Conservation (phyloP, 2,113 vertebrate genomes). For the Phoenicopterus ruber region DNA sequence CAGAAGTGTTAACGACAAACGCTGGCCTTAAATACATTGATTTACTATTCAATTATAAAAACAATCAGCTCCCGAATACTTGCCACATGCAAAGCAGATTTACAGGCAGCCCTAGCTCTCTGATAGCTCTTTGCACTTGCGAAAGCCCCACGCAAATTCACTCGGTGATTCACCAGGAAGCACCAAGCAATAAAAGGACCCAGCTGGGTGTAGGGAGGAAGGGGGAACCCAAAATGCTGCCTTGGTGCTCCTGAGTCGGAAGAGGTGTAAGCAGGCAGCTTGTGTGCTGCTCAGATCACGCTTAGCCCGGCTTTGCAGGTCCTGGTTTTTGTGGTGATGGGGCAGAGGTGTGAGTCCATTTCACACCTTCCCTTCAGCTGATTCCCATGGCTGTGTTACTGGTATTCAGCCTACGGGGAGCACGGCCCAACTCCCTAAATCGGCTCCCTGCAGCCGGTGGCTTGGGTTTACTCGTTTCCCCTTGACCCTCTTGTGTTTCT, state of each 20-base stretch:
- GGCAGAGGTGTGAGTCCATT: background rate
- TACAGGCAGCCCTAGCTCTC: background rate
- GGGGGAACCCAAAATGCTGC: background rate
- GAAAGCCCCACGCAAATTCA: background rate
- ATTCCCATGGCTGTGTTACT: background rate
- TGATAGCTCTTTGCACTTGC: background rate
- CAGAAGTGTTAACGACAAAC: background rate
- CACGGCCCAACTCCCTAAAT: background rate
- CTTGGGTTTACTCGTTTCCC: background rate
- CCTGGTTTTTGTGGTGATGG: background rate
- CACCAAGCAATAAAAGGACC: background rate
- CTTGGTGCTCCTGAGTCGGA: background rate
- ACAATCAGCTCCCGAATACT: background rate
- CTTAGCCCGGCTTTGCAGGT: background rate
- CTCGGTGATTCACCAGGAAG: background rate
- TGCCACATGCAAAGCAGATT: background rate
- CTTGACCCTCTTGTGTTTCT: background rate
- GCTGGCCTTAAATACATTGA: background rate
- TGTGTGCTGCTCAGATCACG: background rate
- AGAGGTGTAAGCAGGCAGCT: background rate
- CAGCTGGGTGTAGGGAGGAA: background rate
- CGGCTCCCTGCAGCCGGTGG: background rate
- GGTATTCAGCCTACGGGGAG: background rate
- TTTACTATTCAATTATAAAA: constrained; percentile 7
- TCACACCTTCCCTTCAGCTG: background rate